phyloP scores from a whole-genome alignment of 2,113 vertebrate genomes.

The Odocoileus virginianus region DNA sequence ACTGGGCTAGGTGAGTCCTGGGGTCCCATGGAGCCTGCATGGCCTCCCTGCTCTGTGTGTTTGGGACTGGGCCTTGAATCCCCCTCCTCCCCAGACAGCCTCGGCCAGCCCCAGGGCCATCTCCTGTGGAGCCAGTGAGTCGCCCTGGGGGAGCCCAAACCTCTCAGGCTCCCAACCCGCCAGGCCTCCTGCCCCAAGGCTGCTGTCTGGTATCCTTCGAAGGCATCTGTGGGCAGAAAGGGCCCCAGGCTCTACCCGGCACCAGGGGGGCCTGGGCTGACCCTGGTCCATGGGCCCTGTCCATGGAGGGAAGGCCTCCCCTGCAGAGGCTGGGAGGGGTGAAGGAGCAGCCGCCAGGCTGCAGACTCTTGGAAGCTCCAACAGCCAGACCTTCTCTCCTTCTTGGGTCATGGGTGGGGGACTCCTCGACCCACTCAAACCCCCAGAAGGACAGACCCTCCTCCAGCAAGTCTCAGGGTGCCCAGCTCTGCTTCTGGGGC shows the following conservation, averaged over 20 bases:
- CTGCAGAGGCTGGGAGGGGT: constrained; percentile 5
- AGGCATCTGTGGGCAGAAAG: not conserved
- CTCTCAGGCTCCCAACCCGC: not conserved
- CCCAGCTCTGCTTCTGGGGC: not conserved
- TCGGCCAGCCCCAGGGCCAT: not conserved
- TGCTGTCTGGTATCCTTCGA: not conserved
- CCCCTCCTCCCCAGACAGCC: not conserved
- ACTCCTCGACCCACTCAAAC: not conserved
- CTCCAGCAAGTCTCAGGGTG: not conserved
- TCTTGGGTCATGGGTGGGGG: not conserved
- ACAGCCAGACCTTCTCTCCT: not conserved
- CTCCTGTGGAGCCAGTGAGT: not conserved
- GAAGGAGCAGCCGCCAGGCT: not conserved
- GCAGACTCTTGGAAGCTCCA: not conserved
- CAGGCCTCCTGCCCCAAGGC: not conserved
- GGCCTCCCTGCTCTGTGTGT: not conserved
- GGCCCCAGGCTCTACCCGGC: not conserved
- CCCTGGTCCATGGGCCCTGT: not conserved
- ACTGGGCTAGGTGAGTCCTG: not conserved
- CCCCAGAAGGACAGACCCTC: not conserved
- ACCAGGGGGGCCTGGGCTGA: not conserved
- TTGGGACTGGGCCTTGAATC: not conserved
- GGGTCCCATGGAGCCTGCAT: not conserved
- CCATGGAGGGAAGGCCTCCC: not conserved
- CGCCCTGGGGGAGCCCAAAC: not conserved